Base-by-base conservation (phyloP, 2,888 invertebrate species). In the Dynastes maya region DNA sequence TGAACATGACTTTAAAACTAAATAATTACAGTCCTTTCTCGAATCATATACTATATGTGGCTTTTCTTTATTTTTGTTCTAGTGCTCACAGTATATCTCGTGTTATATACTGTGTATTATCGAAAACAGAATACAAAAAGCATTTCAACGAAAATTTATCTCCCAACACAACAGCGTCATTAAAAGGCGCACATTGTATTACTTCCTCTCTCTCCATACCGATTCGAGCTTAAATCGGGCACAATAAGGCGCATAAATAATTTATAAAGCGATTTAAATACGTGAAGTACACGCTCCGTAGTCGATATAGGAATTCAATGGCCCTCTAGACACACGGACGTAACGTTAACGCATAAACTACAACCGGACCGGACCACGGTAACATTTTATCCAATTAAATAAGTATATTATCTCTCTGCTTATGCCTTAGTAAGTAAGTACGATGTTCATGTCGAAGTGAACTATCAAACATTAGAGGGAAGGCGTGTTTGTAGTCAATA, bases 221-320 rank as follows among this genome's bases (percentile, higher is more conserved):
- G 29, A 63, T 63, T 63, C 63, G 11, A 22, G 22, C 63, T 63
- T 13, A 32, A 63, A 63, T 63, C 63, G 63, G 63, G 9, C 29
- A 72, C 72, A 72, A 72, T 72, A 72, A 72, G 40, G 58, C 40
- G 22, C 40, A 72, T 72, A 72, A 72, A 72, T 72, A 72, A 72
- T 72, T 72, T 72, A 72, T 72, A 72, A 72, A 58, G 37, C 55
- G 72, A 72, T 72, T 72, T 72, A 72, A 72, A 72, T 72, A 72
- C 58, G 45, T 11, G 67, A 45, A 45, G 49, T 22, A 67, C 45
- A 16, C 67, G 67, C 45, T 29, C 64, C 55, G 55, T 11, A n/a
- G 55, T 4, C 22, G 55, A 16, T 55, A 22, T 9, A 45, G 45
- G 45, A 45, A 45, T 45, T 45, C 45, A 45, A 45, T 45, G 45